phyloP scores from a whole-genome alignment of 1,140 invertebrate genomes.

The silkworm (Bombyx mori) region DNA sequence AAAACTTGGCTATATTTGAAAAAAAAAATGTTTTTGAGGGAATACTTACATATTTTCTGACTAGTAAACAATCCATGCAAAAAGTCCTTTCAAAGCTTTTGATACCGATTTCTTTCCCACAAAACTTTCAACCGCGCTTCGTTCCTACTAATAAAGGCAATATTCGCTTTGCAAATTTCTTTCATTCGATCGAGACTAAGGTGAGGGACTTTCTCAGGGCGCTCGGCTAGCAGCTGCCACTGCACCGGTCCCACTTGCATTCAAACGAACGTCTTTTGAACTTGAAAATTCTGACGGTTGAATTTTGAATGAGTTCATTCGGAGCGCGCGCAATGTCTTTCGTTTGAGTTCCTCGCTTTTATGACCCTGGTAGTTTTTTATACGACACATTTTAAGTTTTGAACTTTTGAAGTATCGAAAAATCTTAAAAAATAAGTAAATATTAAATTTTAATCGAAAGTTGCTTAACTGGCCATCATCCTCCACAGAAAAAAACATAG shows the following conservation, averaged over 20 bases:
- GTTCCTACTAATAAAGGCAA: conserved; percentile 24
- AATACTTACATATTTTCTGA: no score
- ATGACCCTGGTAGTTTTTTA: no score
- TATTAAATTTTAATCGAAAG: no score
- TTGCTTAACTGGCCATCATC: no score
- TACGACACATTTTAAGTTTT: no score
- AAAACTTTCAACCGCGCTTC: conserved; percentile 20
- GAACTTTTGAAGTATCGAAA: no score
- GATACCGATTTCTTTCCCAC: conserved; percentile 24
- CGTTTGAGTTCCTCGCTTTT: no score
- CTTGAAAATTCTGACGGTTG: conserved; percentile 4
- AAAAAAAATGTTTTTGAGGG: no score
- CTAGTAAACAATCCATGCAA: no score
- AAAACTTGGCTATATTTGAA: no score
- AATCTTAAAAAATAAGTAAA: no score
- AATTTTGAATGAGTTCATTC: conserved; percentile 3
- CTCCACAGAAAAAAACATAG: no score
- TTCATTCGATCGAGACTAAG: conserved; percentile 36
- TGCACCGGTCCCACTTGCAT: conserved; percentile 25
- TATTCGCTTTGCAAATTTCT: conserved; percentile 36
- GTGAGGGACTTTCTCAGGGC: conserved; percentile 32
- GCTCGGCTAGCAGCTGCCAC: conserved; percentile 32
- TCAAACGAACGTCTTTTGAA: conserved; percentile 15
- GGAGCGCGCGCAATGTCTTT: background rate
- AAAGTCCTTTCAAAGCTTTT: background rate